Base-by-base conservation (phyloP, 1,140 invertebrate species). In the Carposina sasakii region DNA sequence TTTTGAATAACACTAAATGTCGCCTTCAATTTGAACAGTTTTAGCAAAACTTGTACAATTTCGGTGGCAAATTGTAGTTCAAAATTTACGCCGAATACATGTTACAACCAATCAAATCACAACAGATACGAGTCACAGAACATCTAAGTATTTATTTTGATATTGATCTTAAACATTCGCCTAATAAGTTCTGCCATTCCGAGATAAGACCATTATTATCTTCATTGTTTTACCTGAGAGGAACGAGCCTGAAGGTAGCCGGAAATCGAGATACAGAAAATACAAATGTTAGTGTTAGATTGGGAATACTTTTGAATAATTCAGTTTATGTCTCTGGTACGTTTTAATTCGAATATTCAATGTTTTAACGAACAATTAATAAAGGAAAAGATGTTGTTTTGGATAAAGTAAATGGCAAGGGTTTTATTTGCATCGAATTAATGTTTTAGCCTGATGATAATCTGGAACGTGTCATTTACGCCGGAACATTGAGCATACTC, bases 161-260 rank as follows among this genome's bases (percentile, higher is more conserved):
- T 60, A 41, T 63, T 59, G 63, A 67, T n/a, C 76, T 55, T 45
- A 31, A 59, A 60, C 57, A 60, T 77, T 81, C 67, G 69, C 65
- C 76, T 83, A 83, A 76, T 17, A 2, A 39, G 36, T 50, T 76
- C n/a, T 78, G 71, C 69, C 76, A 84, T 82, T 82, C 76, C 69
- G 68, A 76, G 52, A 78, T 61, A 74, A 71, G 68, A 76, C 60
- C 62, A 78, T n/a, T 69, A 68, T 74, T 74, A 60, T 73, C 74
- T 50, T 57, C 55, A 42, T 66, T 68, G 64, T 76, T 90, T n/a
- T 90, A 90, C 89, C 89, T 90, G 89, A 90, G 85, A 90, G 85
- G 87, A 90, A 90, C 85, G 89, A 89, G 89, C 89, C 89, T 90
- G 88, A 85, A 85, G 87, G 87, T 88, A 87, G 89, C 88, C 85